A percentile compares a stretch with the other conserved stretches of the same genome.
phyloP scores from a whole-genome alignment of 1,140 invertebrate genomes.

The Rhopalosiphum padi region DNA sequence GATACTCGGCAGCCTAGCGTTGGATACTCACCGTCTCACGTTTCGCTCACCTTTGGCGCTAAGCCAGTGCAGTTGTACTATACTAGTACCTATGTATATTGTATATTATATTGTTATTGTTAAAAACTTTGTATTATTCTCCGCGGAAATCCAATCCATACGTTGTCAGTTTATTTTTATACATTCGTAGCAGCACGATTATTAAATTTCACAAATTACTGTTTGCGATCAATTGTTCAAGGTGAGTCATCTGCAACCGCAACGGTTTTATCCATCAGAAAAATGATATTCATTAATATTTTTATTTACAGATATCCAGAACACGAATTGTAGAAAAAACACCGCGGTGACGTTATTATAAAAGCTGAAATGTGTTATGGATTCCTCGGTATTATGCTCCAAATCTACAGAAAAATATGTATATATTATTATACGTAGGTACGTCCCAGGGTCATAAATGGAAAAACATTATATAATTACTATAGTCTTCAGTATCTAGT shows the following conservation, averaged over 20 bases:
- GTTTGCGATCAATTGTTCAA: background rate
- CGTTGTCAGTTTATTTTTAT: background rate
- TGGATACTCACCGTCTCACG: background rate
- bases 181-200: background rate
- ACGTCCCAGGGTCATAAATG: background rate
- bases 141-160: background rate
- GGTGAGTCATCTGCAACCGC: background rate
- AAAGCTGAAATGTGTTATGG: background rate
- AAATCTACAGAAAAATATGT: background rate
- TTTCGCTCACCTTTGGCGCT: background rate
- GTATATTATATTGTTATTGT: background rate
- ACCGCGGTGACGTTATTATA: background rate
- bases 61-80: background rate
- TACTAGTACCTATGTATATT: background rate
- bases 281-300: background rate
- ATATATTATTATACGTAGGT: background rate
- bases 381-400: background rate
- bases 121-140: background rate
- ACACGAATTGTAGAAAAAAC: background rate
- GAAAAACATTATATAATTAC: background rate
- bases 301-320: background rate
- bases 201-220: background rate
- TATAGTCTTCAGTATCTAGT: background rate
- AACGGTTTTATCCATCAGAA: background rate
- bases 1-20: background rate